Base-by-base conservation (phyloP, 2,888 invertebrate species). In the Drosophila basisetae region DNA sequence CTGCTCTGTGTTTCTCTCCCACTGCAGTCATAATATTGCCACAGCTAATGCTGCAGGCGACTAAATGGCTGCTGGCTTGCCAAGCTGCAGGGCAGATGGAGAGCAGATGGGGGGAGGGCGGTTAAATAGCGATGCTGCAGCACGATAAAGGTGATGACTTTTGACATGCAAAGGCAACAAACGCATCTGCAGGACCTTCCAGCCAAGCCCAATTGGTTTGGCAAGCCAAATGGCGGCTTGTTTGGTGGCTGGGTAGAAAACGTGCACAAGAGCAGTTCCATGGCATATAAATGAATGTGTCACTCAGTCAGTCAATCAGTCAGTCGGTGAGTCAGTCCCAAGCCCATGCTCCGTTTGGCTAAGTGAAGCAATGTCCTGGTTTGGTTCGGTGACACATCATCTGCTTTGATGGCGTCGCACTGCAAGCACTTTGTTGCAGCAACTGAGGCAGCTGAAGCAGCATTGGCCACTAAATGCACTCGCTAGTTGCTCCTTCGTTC, bases 61-160 rank as follows among this genome's bases (percentile, higher is more conserved):
- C 61, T 84, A 76, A 74, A 71, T 73, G 82, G 68, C 81, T 84
- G 70, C 63, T 63, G 54, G 52, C 60, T 61, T 59, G 68, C 49
- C 61, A 56, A 68, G 30, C 9, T 47, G 31, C 43, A 16, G 49
- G 50, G n/a, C 54, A 10, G 35, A 1, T n/a, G 31, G 25, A n/a
- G 28, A 18, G 7, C 47, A 47, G 9, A 9, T 25, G 25, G 2
- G 11, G 33, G 13, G 30, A 3, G 3, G 39, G 6, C 16, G 41
- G 25, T 9, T 30, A 41, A 30, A n/a, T 61, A 33, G 58, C 39
- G 67, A 82, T 83, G 79, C 62, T 70, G 73, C 61, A 55, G 33
- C 66, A 60, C 84, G 89, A 87, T 89, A 84, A 83, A 83, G 83
- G 83, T 90, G 89, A 80, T 91, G 90, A 78, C 90, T 91, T 90